phyloP scores from a whole-genome alignment of 2,888 invertebrate species.

The Teinopalpus imperialis region DNA sequence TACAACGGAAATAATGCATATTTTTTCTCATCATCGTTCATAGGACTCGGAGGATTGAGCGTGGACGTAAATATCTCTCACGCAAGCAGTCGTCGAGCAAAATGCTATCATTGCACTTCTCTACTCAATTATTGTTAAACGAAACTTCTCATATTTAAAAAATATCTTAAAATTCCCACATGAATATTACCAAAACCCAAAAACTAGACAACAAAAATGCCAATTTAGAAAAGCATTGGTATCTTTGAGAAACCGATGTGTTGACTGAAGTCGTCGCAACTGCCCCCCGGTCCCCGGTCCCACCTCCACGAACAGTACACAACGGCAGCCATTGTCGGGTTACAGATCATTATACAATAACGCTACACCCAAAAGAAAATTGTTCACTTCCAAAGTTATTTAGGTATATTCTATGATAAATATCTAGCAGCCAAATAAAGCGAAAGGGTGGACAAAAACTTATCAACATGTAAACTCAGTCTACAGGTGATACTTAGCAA shows the following conservation, averaged over 20 bases:
- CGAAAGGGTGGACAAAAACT: not conserved
- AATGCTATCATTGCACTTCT: too few species aligned
- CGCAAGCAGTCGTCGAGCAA: not conserved
- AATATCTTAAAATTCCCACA: too few species aligned
- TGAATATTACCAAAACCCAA: too few species aligned
- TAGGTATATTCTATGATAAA: not conserved
- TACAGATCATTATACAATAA: not conserved
- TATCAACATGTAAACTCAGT: not conserved
- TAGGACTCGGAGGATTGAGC: constrained; percentile 5
- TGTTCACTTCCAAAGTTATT: not conserved
- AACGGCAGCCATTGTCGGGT: not conserved
- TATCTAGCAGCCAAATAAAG: constrained; percentile 1
- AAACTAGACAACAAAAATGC: too few species aligned
- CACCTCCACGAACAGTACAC: too few species aligned
- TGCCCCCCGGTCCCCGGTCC: too few species aligned
- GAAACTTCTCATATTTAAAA: too few species aligned
- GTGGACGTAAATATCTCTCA: not conserved
- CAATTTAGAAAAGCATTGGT: too few species aligned
- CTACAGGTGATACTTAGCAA: not conserved
- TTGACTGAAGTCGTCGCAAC: too few species aligned
- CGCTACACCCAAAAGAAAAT: not conserved
- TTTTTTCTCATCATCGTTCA: constrained; percentile 44
- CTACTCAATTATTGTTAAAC: too few species aligned
- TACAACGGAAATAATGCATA: constrained; percentile 65
- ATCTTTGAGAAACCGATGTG: too few species aligned